These are phyloP conservation scores for Cephus nigrinus DNA, from an alignment of 2,888 invertebrate species.

Conservation along the genomic window DNA sequence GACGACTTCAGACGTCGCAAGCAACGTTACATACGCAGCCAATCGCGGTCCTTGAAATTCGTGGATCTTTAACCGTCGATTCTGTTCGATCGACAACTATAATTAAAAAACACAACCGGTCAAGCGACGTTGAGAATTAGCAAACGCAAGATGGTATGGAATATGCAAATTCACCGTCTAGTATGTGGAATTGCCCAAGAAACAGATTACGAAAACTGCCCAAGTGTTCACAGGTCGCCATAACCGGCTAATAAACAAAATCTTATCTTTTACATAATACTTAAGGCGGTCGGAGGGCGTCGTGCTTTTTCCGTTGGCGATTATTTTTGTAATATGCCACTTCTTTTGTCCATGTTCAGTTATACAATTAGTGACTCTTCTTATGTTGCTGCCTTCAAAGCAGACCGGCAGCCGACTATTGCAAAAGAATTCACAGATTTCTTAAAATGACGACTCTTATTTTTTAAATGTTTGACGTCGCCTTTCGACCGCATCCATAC, in stretches of 20 bases:
- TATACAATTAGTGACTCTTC: neutral
- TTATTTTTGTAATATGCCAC: neutral
- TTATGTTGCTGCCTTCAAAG: neutral
- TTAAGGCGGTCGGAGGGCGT: neutral
- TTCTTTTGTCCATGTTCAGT: neutral
- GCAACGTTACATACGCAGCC: neutral
- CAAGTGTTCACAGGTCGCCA: constrained; percentile 24
- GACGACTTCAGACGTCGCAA: neutral
- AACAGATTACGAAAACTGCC: constrained; percentile 19
- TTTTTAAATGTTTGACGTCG: neutral
- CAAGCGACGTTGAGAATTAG: neutral
- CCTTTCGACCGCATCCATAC: neutral
- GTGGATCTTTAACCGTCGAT: neutral
- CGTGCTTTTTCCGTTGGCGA: neutral
- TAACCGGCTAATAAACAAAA: constrained; percentile 11
- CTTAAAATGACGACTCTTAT: neutral
- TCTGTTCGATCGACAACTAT: neutral
- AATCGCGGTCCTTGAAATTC: neutral
- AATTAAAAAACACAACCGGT: neutral
- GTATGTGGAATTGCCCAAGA: neutral
- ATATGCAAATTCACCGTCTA: neutral
- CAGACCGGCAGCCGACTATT: neutral
- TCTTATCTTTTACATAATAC: neutral
- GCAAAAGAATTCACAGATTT: neutral
- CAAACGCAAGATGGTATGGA: neutral